Percentiles rank a stretch among this genome's conserved stretches.
Conservation (phyloP, 2,888 invertebrate genomes). For the Lacanobia wlatinum region DNA sequence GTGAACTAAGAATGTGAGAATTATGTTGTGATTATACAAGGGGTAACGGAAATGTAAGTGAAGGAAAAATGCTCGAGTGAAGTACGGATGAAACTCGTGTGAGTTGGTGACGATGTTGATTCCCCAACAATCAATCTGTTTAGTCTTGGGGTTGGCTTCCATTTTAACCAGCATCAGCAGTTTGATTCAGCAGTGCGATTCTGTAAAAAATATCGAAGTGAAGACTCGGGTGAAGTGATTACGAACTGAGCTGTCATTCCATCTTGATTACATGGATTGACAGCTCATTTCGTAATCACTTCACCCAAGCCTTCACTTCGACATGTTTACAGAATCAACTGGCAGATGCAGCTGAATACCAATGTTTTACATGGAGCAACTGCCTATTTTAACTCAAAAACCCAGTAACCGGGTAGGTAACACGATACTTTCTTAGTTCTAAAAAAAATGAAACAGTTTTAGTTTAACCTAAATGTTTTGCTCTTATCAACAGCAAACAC, state of each 20-base stretch:
- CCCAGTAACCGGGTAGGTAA: not conserved
- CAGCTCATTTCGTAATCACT: too few species aligned
- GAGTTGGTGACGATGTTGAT: not conserved
- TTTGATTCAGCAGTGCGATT: too few species aligned
- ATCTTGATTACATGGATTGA: too few species aligned
- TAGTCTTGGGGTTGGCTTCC: too few species aligned
- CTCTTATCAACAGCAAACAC: conserved; percentile 5
- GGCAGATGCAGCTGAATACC: too few species aligned
- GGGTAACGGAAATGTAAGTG: not conserved
- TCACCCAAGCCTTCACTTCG: too few species aligned
- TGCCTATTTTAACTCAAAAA: not conserved
- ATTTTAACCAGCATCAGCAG: too few species aligned
- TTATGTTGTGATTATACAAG: not conserved
- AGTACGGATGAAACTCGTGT: not conserved
- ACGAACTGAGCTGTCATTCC: too few species aligned
- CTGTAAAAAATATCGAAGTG: too few species aligned
- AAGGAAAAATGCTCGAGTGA: not conserved
- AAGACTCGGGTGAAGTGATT: too few species aligned
- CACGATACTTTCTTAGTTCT: not conserved
- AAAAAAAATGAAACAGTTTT: not conserved
- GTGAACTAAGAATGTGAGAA: conserved; percentile 31
- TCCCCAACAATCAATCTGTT: not conserved
- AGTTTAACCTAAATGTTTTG: not conserved
- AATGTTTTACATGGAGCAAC: not conserved
- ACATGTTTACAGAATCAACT: too few species aligned